These are phyloP conservation scores for Synergus gifuensis DNA, from an alignment of 2,888 invertebrate genomes.

Conservation along the genomic window DNA sequence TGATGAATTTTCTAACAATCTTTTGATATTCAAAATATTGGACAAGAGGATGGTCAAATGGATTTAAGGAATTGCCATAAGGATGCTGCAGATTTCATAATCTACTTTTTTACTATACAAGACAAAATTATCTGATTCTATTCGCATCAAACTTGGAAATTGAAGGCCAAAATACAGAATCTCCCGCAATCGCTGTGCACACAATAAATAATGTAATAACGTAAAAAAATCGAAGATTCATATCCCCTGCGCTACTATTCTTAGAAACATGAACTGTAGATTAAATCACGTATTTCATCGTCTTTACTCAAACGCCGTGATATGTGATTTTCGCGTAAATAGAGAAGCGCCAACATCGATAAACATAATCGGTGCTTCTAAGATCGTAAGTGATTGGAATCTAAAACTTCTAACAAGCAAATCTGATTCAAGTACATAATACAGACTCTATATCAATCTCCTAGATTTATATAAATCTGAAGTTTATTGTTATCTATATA, in stretches of 20 bases:
- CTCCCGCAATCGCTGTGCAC: neutral
- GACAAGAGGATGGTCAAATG: neutral
- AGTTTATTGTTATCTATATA: slow-evolving; percentile 1
- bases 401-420: slow-evolving; percentile 24
- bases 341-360: slow-evolving; percentile 1
- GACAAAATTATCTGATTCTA: neutral
- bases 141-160: neutral
- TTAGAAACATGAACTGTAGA: slow-evolving; percentile 15
- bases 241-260: slow-evolving; percentile 3
- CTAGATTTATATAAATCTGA: slow-evolving; percentile 14
- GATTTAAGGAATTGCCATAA: neutral
- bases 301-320: neutral
- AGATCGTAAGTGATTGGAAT: slow-evolving; percentile 33
- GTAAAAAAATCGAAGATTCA: neutral
- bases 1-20: neutral
- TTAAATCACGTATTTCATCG: slow-evolving; percentile 9
- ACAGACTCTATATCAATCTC: neutral
- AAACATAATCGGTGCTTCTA: neutral
- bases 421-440: neutral
- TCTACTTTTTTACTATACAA: no score
- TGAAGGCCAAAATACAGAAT: neutral
- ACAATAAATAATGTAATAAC: neutral
- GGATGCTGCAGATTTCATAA: neutral
- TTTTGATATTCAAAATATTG: no score
- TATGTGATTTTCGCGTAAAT: slow-evolving; percentile 21